These are phyloP conservation scores for Crocodylus rhombifer DNA, from an alignment of 2,797 vertebrate genomes.

Conservation along the genomic window DNA sequence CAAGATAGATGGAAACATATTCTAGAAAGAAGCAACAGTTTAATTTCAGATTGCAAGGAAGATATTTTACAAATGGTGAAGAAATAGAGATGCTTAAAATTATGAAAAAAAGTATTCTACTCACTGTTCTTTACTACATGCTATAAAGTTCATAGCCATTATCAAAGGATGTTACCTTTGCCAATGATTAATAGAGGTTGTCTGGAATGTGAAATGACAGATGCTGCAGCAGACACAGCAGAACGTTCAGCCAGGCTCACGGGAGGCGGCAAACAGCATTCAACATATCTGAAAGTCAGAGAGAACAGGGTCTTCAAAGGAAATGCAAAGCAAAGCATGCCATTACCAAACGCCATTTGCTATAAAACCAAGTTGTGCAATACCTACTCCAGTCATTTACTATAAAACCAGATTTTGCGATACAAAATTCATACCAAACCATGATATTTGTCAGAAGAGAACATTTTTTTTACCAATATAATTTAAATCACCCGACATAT, in stretches of 20 bases:
- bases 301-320: neutral
- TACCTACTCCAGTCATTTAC: neutral
- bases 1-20: neutral
- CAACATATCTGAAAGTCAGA: slow-evolving; percentile 58
- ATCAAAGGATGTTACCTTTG: slow-evolving; percentile 86
- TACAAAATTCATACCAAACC: neutral
- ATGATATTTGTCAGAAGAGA: neutral
- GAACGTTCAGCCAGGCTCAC: slow-evolving; percentile 83
- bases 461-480: neutral
- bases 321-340: neutral
- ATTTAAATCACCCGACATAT: neutral
- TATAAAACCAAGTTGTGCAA: neutral
- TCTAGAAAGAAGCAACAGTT: neutral
- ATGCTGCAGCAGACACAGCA: slow-evolving; percentile 81
- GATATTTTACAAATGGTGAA: neutral
- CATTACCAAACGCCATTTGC: neutral
- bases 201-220: slow-evolving; percentile 83
- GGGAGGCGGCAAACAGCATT: slow-evolving; percentile 89
- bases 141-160: neutral
- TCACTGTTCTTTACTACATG: neutral
- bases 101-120: neutral
- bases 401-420: neutral
- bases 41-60: neutral
- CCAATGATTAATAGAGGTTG: slow-evolving; percentile 93
- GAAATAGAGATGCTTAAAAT: neutral